phyloP scores from a whole-genome alignment of 2,888 invertebrate species.

The Yponomeuta sedellus region DNA sequence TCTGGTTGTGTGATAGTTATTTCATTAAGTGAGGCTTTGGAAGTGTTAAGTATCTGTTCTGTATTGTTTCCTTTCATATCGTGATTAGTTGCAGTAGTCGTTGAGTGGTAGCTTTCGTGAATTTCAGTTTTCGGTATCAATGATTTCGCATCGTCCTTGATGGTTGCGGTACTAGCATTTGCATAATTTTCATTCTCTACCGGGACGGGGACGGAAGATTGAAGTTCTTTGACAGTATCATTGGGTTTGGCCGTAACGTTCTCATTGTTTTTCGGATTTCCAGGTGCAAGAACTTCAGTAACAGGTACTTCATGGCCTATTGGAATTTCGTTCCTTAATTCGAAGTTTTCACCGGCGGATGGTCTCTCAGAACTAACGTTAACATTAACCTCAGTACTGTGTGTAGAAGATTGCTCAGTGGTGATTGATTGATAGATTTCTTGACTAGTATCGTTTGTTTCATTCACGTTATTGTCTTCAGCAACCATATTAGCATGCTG shows the following conservation, averaged over 20 bases:
- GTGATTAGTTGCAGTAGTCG: neutral
- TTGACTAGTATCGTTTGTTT: neutral
- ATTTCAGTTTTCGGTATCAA: too few relatives aligned
- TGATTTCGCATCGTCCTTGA: too few relatives aligned
- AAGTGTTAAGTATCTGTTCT: neutral
- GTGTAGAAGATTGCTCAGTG: neutral
- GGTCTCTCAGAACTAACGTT: neutral
- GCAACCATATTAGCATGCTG: neutral
- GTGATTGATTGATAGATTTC: neutral
- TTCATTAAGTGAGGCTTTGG: neutral
- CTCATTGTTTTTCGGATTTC: neutral
- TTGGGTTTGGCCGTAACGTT: too few relatives aligned
- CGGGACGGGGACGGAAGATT: too few relatives aligned
- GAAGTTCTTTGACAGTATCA: too few relatives aligned
- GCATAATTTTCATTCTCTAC: too few relatives aligned
- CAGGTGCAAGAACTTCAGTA: neutral
- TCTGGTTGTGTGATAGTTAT: neutral
- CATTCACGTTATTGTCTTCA: neutral
- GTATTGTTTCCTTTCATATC: slow-evolving; percentile 19
- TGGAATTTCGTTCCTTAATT: neutral
- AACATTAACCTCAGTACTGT: neutral
- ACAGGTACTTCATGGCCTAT: neutral
- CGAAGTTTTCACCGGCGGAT: neutral
- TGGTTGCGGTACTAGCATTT: too few relatives aligned
- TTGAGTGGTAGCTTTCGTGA: too few relatives aligned